Base-by-base conservation (phyloP, 2,797 vertebrate genomes). In the Sebastes paucispinis region DNA sequence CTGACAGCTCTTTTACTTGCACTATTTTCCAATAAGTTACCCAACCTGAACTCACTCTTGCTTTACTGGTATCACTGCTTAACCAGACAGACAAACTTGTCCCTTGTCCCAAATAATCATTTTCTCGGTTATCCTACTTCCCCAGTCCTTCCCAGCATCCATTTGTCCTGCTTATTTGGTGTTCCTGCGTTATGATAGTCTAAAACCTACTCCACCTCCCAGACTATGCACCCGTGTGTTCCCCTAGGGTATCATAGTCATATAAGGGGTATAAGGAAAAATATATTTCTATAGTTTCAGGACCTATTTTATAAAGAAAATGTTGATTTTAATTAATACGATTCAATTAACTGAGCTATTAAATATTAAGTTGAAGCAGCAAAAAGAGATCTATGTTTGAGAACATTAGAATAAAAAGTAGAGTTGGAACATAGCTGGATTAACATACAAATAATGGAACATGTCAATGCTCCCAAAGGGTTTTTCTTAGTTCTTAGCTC, bases 91-190 rank as follows among this genome's bases (percentile, higher is more conserved):
- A 92, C 81, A 80, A 85, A 85, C 74, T 27, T 84, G 32, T 73
- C 79, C 83, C 60, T 54, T 80, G 69, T 83, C 79, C 76, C 52
- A 80, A 71, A 82, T 77, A 82, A 86, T 91, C 74, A 77, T 89
- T 84, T 80, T 58, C 77, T 79, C 78, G 58, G 75, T 89, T 88
- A 85, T 88, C 83, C 88, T 79, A 62, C 83, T 75, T 82, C 80
- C 88, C 82, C 50, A 73, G 73, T 87, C 87, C 86, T 76, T 87
- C 86, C 91, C 84, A 87, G 80, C 91, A 91, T 91, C 86, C 87
- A 89, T 91, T 85, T 90, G 87, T 90, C 89, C 88, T 89, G 90
- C 87, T 93, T 93, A 86, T 88, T 83, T 94, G 84, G 83, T 86
- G 85, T 93, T 77, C 85, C 73, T 87, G 55, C 69, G 8, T 84